These are phyloP conservation scores for Noctua janthina DNA, from an alignment of 2,888 invertebrate genomes.

Conservation along the genomic window DNA sequence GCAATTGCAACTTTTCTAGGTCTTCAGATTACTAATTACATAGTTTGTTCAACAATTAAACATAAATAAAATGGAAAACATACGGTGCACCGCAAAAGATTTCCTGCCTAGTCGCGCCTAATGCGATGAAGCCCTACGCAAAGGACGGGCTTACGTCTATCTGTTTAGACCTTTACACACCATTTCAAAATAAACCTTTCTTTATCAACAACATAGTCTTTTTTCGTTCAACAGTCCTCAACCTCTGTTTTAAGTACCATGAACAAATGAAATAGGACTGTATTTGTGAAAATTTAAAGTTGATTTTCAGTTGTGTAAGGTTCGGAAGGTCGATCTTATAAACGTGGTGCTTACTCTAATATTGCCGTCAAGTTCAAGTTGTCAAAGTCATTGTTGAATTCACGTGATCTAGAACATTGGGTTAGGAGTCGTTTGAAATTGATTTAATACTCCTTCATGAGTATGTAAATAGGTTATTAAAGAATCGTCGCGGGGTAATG, in stretches of 20 bases:
- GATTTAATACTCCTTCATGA: not conserved
- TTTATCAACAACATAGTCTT: not conserved
- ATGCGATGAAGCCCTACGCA: slow-evolving; percentile 83
- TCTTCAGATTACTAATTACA: not conserved
- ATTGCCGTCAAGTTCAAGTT: slow-evolving; percentile 72
- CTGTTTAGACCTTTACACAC: slow-evolving; percentile 54
- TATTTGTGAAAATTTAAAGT: slow-evolving; percentile 7
- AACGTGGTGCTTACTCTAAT: slow-evolving; percentile 63
- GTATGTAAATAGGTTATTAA: not conserved
- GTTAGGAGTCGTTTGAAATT: not conserved
- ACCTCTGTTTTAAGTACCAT: slow-evolving; percentile 17
- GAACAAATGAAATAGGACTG: slow-evolving; percentile 30
- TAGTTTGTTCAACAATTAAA: slow-evolving; percentile 14
- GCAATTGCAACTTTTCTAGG: not conserved
- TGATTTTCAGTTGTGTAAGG: slow-evolving; percentile 23
- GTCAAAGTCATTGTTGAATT: slow-evolving; percentile 59
- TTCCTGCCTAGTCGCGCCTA: slow-evolving; percentile 77
- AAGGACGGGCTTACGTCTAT: slow-evolving; percentile 74
- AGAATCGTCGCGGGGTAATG: too few species aligned
- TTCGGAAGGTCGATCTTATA: slow-evolving; percentile 53
- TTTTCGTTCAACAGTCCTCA: not conserved
- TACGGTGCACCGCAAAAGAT: slow-evolving; percentile 72
- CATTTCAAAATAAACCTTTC: slow-evolving; percentile 57
- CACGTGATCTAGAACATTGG: slow-evolving; percentile 23
- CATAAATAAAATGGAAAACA: slow-evolving; percentile 28